phyloP scores from a whole-genome alignment of 2,797 vertebrate species.

The Arctocebus calabarensis region DNA sequence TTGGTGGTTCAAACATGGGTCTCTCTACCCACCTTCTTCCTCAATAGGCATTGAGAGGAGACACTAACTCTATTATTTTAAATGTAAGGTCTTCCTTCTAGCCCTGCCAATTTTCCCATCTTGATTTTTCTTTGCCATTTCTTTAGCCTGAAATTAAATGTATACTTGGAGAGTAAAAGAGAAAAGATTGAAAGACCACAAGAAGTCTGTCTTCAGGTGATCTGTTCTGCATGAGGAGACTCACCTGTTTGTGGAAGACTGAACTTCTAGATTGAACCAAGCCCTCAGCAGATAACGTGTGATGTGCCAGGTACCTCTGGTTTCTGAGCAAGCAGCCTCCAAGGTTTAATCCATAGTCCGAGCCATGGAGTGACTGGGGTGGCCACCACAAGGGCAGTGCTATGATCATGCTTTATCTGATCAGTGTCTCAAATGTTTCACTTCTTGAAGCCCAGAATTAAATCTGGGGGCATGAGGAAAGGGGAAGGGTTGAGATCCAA shows the following conservation, averaged over 20 bases:
- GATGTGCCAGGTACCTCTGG: fast-evolving
- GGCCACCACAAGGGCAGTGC: background rate
- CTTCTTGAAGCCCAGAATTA: background rate
- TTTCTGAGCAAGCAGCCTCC: background rate
- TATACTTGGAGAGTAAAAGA: background rate
- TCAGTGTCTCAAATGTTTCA: background rate
- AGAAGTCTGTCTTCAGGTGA: background rate
- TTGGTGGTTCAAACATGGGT: background rate
- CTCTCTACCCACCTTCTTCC: no score
- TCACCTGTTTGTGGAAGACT: background rate
- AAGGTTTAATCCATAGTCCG: background rate
- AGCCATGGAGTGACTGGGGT: no score
- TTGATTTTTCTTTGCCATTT: background rate
- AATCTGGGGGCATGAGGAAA: background rate
- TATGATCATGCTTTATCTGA: fast-evolving
- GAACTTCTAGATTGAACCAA: background rate
- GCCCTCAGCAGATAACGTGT: background rate
- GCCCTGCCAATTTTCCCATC: background rate
- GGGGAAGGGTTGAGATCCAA: background rate
- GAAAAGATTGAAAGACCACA: background rate
- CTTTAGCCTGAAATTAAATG: background rate
- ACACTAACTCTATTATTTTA: background rate
- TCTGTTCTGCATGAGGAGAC: background rate
- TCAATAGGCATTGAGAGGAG: background rate
- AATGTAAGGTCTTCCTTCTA: background rate